phyloP scores from a whole-genome alignment of 2,888 invertebrate genomes.

The Fragum whitleyi region DNA sequence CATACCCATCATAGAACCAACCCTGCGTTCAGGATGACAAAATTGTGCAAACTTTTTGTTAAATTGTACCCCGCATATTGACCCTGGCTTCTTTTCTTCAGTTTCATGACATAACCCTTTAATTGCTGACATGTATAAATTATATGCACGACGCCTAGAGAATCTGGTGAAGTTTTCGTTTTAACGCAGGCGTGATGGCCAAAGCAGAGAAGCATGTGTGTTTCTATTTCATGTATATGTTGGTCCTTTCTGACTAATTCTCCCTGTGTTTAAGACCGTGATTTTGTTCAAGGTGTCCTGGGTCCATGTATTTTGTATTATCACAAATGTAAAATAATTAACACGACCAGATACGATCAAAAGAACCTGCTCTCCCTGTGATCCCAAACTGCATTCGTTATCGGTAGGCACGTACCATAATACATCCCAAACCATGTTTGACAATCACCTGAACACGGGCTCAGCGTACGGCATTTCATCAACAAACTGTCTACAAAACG shows the following conservation, averaged over 20 bases:
- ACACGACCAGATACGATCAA: conserved; percentile 1
- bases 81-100: too few species aligned
- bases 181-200: too few species aligned
- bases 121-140: too few species aligned
- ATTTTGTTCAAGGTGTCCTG: neutral
- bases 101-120: too few species aligned
- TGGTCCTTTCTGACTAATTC: neutral
- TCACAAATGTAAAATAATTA: neutral
- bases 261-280: neutral
- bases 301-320: neutral
- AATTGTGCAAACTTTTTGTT: too few species aligned
- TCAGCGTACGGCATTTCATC: neutral
- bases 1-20: too few species aligned
- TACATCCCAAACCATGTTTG: conserved; percentile 11
- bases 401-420: conserved; percentile 3
- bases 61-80: too few species aligned
- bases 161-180: too few species aligned
- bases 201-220: too few species aligned
- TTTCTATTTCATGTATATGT: too few species aligned
- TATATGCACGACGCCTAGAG: too few species aligned
- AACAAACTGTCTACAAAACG: neutral
- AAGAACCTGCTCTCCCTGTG: neutral
- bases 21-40: too few species aligned
- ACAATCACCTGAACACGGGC: conserved; percentile 7
- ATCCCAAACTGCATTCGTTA: neutral